These are phyloP conservation scores for Thalassoma bifasciatum DNA, from an alignment of 2,113 vertebrate genomes.

Conservation along the genomic window DNA sequence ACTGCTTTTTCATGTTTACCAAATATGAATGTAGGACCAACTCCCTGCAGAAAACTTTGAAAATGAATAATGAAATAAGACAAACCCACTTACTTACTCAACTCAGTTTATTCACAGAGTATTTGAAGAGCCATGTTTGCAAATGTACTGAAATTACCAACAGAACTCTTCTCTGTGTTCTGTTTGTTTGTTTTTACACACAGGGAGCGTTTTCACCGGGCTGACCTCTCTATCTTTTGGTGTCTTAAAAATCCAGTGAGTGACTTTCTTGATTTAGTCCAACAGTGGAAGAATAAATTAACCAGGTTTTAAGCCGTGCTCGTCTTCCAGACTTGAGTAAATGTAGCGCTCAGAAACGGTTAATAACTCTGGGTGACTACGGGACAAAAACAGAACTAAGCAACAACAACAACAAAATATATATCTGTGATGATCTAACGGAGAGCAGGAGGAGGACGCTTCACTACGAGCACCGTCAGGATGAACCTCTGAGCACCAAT, in stretches of 20 bases:
- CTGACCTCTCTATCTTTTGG: constrained; percentile 46
- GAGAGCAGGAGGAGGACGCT: constrained; percentile 51
- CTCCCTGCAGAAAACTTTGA: too few species aligned
- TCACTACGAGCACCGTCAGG: constrained; percentile 58
- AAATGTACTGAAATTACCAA: constrained; percentile 67
- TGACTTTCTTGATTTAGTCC: constrained; percentile 45
- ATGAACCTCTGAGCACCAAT: constrained; percentile 20
- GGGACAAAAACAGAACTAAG: constrained; percentile 45
- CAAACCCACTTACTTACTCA: constrained; percentile 67
- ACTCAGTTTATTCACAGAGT: constrained; percentile 81
- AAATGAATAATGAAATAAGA: constrained; percentile 47
- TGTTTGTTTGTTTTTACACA: constrained; percentile 52
- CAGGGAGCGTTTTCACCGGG: constrained; percentile 54
- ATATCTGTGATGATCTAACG: constrained; percentile 28
- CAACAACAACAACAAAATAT: constrained; percentile 53
- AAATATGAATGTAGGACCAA: neutral
- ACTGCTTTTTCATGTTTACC: too few species aligned
- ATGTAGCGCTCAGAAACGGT: constrained; percentile 46
- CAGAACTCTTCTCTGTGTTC: constrained; percentile 50
- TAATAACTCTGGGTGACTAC: constrained; percentile 38
- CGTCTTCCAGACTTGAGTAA: constrained; percentile 49
- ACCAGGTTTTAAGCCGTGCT: constrained; percentile 46
- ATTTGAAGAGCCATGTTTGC: constrained; percentile 73
- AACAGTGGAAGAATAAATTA: constrained; percentile 64
- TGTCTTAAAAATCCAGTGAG: constrained; percentile 57